These are phyloP conservation scores for Palloptera scutellata DNA, from an alignment of 2,888 invertebrate species.

Conservation along the genomic window DNA sequence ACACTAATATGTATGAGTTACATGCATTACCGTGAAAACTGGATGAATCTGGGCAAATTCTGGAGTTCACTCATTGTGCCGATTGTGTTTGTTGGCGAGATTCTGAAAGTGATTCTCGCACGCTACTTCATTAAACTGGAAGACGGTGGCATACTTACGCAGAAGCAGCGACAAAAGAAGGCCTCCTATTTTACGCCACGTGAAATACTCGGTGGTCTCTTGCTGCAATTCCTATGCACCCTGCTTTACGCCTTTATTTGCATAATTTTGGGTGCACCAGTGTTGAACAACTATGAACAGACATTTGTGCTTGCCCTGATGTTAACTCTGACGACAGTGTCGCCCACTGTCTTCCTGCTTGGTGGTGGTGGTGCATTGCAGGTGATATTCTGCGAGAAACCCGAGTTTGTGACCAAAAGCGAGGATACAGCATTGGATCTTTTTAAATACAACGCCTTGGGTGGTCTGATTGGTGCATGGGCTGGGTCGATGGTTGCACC, in stretches of 20 bases:
- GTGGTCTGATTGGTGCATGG: slow-evolving; percentile 77
- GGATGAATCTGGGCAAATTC: slow-evolving; percentile 59
- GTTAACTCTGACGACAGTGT: slow-evolving; percentile 61
- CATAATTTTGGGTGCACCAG: slow-evolving; percentile 63
- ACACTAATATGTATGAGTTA: slow-evolving; percentile 62
- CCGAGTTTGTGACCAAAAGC: slow-evolving; percentile 59
- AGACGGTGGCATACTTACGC: slow-evolving; percentile 49
- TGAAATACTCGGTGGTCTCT: slow-evolving; percentile 55
- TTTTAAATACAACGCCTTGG: slow-evolving; percentile 61
- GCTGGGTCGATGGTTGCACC: slow-evolving; percentile 80
- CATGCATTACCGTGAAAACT: slow-evolving; percentile 58
- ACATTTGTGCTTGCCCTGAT: slow-evolving; percentile 61
- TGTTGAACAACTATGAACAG: slow-evolving; percentile 61
- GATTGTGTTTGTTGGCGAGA: slow-evolving; percentile 59
- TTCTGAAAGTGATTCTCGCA: slow-evolving; percentile 56
- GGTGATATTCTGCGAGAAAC: slow-evolving; percentile 62
- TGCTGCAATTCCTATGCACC: slow-evolving; percentile 57
- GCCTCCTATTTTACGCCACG: slow-evolving; percentile 53
- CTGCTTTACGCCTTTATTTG: slow-evolving; percentile 61
- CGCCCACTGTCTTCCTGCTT: slow-evolving; percentile 60
- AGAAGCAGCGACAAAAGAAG: slow-evolving; percentile 58
- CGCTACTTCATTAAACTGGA: slow-evolving; percentile 56
- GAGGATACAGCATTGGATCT: slow-evolving; percentile 61
- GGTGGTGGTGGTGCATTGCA: slow-evolving; percentile 63
- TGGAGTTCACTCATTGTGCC: slow-evolving; percentile 61